phyloP scores from a whole-genome alignment of 1,140 invertebrate genomes.

The Drosophila fuyamai region DNA sequence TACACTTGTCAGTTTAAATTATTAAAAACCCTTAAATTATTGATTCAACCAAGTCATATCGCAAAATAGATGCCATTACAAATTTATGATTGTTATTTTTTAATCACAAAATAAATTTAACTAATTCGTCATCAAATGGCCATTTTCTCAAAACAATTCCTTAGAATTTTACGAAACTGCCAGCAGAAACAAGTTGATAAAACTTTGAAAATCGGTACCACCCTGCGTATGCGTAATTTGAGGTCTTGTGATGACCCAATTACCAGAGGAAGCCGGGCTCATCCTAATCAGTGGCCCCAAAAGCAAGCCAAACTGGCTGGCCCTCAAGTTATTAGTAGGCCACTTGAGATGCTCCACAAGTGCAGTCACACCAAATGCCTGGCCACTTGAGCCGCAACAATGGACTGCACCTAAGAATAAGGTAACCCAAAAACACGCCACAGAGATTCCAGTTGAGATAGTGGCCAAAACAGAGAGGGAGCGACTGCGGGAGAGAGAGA shows the following conservation, averaged over 20 bases:
- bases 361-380: conserved; percentile 53
- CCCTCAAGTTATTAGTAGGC: conserved; percentile 73
- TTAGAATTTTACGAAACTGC: too few species aligned
- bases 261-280: conserved; percentile 21
- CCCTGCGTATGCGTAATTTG: conserved; percentile 21
- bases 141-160: too few species aligned
- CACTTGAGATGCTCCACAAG: conserved; percentile 72
- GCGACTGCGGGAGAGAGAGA: background rate
- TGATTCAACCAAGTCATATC: too few species aligned
- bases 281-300: conserved; percentile 47
- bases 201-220: background rate
- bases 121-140: too few species aligned
- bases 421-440: conserved; percentile 56
- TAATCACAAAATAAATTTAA: too few species aligned
- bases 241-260: conserved; percentile 36
- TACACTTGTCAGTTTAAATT: background rate
- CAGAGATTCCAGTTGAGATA: conserved; percentile 32
- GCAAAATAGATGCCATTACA: background rate
- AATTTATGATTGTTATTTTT: too few species aligned
- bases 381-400: conserved; percentile 54
- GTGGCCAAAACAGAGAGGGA: conserved; percentile 24
- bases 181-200: too few species aligned
- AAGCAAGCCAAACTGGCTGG: conserved; percentile 24
- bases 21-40: too few species aligned
- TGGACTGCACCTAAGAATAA: conserved; percentile 55